These are phyloP conservation scores for Xylocampa areola DNA, from an alignment of 2,888 invertebrate genomes.

Conservation along the genomic window DNA sequence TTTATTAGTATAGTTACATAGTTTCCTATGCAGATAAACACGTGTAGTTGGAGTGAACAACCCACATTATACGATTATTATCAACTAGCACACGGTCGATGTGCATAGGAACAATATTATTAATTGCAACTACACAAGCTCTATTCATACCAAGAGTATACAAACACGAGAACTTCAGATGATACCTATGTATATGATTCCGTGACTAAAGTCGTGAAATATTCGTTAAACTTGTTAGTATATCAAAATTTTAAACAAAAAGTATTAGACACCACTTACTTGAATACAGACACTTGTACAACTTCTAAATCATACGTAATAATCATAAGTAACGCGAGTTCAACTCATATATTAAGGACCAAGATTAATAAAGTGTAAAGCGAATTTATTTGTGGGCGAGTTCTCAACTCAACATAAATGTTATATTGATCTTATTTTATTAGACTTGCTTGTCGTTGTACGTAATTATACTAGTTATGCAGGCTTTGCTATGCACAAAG, in stretches of 20 bases:
- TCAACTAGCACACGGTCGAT: conserved; percentile 45
- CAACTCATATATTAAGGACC: conserved; percentile 33
- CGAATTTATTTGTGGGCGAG: conserved; percentile 46
- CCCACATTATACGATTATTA: conserved; percentile 47
- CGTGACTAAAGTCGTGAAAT: conserved; percentile 42
- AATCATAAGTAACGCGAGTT: conserved; percentile 50
- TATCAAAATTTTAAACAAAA: conserved; percentile 43
- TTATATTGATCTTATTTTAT: conserved; percentile 54
- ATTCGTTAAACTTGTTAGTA: conserved; percentile 25
- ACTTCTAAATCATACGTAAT: conserved; percentile 48
- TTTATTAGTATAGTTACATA: conserved; percentile 4
- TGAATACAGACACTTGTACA: conserved; percentile 39
- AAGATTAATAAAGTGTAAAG: conserved; percentile 53
- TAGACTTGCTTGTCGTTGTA: conserved; percentile 39
- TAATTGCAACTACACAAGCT: conserved; percentile 19
- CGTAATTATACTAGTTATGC: conserved; percentile 39
- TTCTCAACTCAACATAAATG: conserved; percentile 49
- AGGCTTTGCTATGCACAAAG: conserved; percentile 49
- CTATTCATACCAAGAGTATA: conserved; percentile 24
- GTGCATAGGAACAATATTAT: conserved; percentile 41
- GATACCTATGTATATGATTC: conserved; percentile 42
- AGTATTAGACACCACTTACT: conserved; percentile 42
- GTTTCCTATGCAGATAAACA: conserved; percentile 12
- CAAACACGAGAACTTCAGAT: conserved; percentile 23
- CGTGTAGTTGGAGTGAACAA: conserved; percentile 27